Evolutionary conservation across 1,140 invertebrate species (phyloP).

Genomic region (Cepaea nemoralis): DNA sequence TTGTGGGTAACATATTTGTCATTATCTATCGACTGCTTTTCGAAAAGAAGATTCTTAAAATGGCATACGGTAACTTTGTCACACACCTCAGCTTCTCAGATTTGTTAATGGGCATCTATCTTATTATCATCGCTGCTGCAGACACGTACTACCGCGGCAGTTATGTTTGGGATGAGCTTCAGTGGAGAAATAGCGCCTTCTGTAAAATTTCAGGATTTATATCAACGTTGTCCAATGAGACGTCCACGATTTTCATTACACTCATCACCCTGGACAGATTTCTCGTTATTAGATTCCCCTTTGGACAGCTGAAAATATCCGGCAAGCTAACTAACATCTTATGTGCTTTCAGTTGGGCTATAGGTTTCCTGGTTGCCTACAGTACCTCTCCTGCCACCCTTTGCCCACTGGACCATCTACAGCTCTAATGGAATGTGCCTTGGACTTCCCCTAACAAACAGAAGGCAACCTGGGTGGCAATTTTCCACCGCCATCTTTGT

Average conservation of each 20-base stretch:
- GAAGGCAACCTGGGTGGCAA: conserved; percentile 44
- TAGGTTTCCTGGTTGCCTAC: conserved; percentile 40
- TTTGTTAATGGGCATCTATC: conserved; percentile 62
- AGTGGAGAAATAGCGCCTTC: conserved; percentile 50
- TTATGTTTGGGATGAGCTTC: conserved; percentile 49
- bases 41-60: conserved; percentile 25
- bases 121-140: conserved; percentile 56
- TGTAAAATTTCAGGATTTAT: conserved; percentile 58
- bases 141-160: conserved; percentile 52
- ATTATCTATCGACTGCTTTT: conserved; percentile 44
- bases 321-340: conserved; percentile 29
- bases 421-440: conserved; percentile 47
- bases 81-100: conserved; percentile 60
- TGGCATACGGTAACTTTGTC: conserved; percentile 47
- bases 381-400: conserved; percentile 39
- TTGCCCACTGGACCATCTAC: conserved; percentile 40
- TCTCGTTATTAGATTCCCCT: conserved; percentile 54
- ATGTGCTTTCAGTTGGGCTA: conserved; percentile 38
- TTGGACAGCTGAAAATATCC: conserved; percentile 36
- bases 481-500: conserved; percentile 49
- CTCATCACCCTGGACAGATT: conserved; percentile 58
- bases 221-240: conserved; percentile 54
- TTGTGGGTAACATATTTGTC: conserved; percentile 51
- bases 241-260: conserved; percentile 54
- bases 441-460: conserved; percentile 48